Evolutionary conservation across 2,113 vertebrate genomes (phyloP).

Genomic region (Hymenochirus boettgeri): DNA sequence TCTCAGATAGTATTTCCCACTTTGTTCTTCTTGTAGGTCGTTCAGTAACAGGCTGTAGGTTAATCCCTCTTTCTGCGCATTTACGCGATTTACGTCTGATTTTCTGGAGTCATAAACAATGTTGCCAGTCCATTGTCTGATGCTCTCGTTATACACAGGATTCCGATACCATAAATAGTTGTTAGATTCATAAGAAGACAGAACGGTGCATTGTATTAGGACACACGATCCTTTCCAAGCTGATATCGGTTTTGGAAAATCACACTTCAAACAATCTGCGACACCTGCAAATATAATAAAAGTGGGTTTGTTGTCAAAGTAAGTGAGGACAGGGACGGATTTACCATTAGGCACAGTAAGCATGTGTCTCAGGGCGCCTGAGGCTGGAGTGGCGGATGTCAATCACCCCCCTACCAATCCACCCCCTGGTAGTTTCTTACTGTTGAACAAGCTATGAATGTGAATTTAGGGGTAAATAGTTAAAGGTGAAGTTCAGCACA

Average conservation of each 20-base stretch:
- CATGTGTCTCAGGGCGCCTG: no score
- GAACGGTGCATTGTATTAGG: background rate
- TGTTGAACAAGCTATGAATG: no score
- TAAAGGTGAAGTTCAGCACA: no score
- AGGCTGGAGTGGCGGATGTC: no score
- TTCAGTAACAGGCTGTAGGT: constrained; percentile 5
- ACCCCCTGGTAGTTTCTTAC: no score
- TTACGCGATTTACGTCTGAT: background rate
- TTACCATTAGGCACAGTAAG: no score
- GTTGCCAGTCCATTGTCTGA: background rate
- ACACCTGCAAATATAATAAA: no score
- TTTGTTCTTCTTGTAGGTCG: background rate
- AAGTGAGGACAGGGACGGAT: no score
- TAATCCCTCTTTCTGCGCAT: background rate
- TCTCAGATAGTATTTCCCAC: background rate
- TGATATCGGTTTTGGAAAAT: background rate
- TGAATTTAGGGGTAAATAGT: no score
- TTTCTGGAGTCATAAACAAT: background rate
- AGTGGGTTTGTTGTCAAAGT: no score
- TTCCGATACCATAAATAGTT: constrained; percentile 15
- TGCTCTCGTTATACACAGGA: background rate
- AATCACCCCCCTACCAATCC: no score
- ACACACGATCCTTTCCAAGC: constrained; percentile 18
- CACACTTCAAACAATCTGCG: no score
- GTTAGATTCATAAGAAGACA: rapidly evolving